Base-by-base conservation (phyloP, 2,888 invertebrate species). In the Philereme transversata region DNA sequence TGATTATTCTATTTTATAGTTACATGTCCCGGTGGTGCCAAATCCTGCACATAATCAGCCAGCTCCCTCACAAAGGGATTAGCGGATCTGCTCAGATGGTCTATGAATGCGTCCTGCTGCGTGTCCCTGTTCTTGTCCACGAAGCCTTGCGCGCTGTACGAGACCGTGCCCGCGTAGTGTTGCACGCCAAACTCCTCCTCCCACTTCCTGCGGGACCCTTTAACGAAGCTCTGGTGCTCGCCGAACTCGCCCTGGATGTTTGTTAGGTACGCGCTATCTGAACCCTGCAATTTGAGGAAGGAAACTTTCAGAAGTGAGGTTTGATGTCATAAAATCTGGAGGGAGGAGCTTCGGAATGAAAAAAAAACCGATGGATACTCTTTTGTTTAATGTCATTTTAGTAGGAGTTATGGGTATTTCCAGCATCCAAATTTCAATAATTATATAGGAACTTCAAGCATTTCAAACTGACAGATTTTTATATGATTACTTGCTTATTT, bases 71-170 rank as follows among this genome's bases (percentile, higher is more conserved):
- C 96, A 78, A 97, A 97, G 44, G 95, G 95, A 77, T 97, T 97
- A 4, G 94, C 95, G 51, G 97, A 97, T 46, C 97, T 93, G 48
- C 96, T 96, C 92, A 98, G 95, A 69, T 97, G 96, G 82, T 98
- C 97, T 69, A 98, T 97, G 78, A 98, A 96, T 0, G 97, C 97
- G 78, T 98, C 98, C 81, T 98, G 98, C 80, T 98, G 98, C 0
- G 97, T 97, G 77, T 98, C 98, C 6, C 97, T 93, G 84, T 98
- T 98, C 88, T 98, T 98, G 79, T 98, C 97, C 1, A 98, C 97
- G 84, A 98, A 91, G 11, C 98, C 97, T 64, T 96, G 95, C 93
- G 74, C 93, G 70, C 91, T 90, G 85, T 98, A 98, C 2, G 96
- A 95, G n/a, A 98, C 97, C 59, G 95, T 93, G 7, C 98, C 98